Conservation (phyloP, 2,888 invertebrate species). For the Bellardia bayeri region DNA sequence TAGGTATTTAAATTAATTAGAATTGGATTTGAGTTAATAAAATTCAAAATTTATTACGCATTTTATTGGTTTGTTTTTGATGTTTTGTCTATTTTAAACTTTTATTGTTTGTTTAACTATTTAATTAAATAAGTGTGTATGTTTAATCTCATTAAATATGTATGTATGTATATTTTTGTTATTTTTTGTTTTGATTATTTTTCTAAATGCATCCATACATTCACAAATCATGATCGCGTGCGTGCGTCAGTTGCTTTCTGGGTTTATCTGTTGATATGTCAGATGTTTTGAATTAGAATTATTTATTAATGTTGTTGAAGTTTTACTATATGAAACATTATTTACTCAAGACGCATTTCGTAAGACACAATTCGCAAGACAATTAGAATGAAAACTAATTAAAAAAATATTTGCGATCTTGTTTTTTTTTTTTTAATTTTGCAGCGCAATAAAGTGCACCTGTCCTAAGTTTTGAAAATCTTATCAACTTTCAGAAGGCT, state of each 20-base stretch:
- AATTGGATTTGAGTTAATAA: not conserved
- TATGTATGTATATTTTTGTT: not conserved
- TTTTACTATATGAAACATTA: conserved; percentile 1
- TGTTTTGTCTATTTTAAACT: conserved; percentile 7
- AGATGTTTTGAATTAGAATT: conserved; percentile 18
- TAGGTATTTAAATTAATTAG: not conserved
- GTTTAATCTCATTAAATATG: not conserved
- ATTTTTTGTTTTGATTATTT: not conserved
- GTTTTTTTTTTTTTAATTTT: not conserved
- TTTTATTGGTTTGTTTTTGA: conserved; percentile 5
- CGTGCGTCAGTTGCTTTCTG: conserved; percentile 5
- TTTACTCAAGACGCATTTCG: conserved; percentile 19
- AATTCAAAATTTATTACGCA: conserved; percentile 12
- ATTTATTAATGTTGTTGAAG: conserved; percentile 4
- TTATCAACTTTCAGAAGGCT: not conserved
- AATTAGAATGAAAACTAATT: not conserved
- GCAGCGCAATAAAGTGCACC: conserved; percentile 36
- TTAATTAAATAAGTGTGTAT: not conserved
- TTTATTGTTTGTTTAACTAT: conserved; percentile 1
- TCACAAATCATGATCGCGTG: conserved; percentile 2
- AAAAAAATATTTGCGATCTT: conserved; percentile 9
- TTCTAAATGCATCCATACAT: not conserved
- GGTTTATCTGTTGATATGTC: conserved; percentile 18
- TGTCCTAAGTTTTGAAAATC: conserved; percentile 3
- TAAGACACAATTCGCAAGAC: not conserved